These are phyloP conservation scores for Montipora efflorescens DNA, from an alignment of 64 coral and sea anemone species.

Conservation along the genomic window DNA sequence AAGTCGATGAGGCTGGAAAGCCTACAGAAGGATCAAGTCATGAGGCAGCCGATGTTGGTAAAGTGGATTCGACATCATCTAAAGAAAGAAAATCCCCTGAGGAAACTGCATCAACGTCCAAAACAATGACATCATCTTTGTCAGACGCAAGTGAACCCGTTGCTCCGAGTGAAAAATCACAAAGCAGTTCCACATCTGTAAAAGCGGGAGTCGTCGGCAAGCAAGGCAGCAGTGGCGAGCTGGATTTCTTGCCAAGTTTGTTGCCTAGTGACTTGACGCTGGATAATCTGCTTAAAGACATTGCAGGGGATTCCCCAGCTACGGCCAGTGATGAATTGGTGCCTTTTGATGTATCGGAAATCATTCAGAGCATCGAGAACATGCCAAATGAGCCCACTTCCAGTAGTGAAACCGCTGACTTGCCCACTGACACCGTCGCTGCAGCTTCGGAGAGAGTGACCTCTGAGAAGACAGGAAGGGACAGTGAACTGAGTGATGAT, in stretches of 20 bases:
- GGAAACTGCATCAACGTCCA: not conserved
- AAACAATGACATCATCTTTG: not conserved
- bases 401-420: not conserved
- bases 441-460: not conserved
- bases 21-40: not conserved
- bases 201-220: not conserved
- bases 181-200: not conserved
- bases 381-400: not conserved
- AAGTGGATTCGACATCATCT: not conserved
- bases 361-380: slow-evolving; percentile 10
- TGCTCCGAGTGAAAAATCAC: not conserved
- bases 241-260: slow-evolving; percentile 4
- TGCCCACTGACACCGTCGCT: not conserved
- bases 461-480: not conserved
- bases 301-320: not conserved
- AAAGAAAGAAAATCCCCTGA: not conserved
- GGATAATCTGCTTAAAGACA: slow-evolving; percentile 10
- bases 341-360: slow-evolving; percentile 16
- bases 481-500: not conserved
- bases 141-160: not conserved
- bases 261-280: slow-evolving; percentile 7
- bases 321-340: not conserved
- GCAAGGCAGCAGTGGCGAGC: not conserved
- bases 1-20: not conserved
- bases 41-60: not conserved